Percentiles rank a stretch among this genome's conserved stretches.
Evolutionary conservation across 2,797 vertebrate species (phyloP).

Genomic region (Typhlichthys subterraneus): DNA sequence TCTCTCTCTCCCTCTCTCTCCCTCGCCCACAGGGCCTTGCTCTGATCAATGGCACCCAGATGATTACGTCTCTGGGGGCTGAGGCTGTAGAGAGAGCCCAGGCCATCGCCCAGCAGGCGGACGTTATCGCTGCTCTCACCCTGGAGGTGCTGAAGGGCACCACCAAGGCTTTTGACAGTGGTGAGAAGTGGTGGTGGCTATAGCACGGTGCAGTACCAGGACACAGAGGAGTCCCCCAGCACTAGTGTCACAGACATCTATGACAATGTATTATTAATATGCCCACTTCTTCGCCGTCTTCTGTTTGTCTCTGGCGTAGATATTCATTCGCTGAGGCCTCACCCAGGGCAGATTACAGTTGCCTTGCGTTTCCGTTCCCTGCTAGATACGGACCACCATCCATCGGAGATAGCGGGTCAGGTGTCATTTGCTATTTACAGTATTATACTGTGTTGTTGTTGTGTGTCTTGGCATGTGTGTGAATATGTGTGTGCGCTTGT

Average conservation of each 20-base stretch:
- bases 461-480: too few species aligned
- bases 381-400: slow-evolving; percentile 95
- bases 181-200: slow-evolving; percentile 67
- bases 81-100: slow-evolving; percentile 92
- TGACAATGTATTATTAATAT: not conserved
- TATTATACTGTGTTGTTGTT: not conserved
- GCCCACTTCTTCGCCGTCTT: not conserved
- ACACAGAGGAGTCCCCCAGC: too few species aligned
- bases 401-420: slow-evolving; percentile 95
- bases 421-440: not conserved
- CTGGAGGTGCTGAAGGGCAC: slow-evolving; percentile 97
- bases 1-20: not conserved
- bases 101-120: slow-evolving; percentile 91
- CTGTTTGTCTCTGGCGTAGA: slow-evolving; percentile 69
- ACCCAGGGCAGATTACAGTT: slow-evolving; percentile 92
- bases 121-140: slow-evolving; percentile 94
- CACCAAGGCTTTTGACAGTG: slow-evolving; percentile 96
- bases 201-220: not conserved
- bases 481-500: slow-evolving; percentile 22
- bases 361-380: slow-evolving; percentile 93
- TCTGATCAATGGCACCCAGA: slow-evolving; percentile 97
- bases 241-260: not conserved
- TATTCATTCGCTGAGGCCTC: slow-evolving; percentile 90
- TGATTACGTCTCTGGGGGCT: slow-evolving; percentile 97
- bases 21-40: slow-evolving; percentile 86